Evolutionary conservation across 2,888 invertebrate genomes (phyloP).

Genomic region (Cepaea hortensis): DNA sequence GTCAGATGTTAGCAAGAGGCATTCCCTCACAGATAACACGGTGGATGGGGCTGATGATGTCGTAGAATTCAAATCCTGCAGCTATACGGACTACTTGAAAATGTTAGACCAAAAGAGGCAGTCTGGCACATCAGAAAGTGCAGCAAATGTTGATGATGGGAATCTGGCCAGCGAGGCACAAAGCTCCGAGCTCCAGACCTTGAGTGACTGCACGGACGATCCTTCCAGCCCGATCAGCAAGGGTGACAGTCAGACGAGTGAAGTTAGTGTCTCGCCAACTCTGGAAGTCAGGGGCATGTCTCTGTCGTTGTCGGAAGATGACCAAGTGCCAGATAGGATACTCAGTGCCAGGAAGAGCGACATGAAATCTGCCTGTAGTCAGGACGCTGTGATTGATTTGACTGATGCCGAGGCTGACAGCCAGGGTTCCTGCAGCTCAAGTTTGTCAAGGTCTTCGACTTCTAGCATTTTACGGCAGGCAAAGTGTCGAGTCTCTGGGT

Average conservation of each 20-base stretch:
- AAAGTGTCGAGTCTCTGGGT: slow-evolving; percentile 46
- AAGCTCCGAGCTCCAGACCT: neutral
- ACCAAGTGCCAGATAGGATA: neutral
- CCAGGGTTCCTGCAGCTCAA: slow-evolving; percentile 8
- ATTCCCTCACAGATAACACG: neutral
- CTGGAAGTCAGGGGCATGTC: neutral
- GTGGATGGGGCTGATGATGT: slow-evolving; percentile 13
- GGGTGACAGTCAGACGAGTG: neutral
- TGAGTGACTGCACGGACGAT: neutral
- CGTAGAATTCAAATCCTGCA: slow-evolving; percentile 19
- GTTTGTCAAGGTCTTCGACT: neutral
- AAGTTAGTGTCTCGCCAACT: neutral
- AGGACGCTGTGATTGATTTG: slow-evolving; percentile 45
- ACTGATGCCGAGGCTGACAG: slow-evolving; percentile 36
- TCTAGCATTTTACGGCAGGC: neutral
- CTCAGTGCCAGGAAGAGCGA: slow-evolving; percentile 31
- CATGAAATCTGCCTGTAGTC: slow-evolving; percentile 21
- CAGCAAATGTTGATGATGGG: neutral
- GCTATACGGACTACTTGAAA: slow-evolving; percentile 32
- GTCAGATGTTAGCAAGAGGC: no score
- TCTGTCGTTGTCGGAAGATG: neutral
- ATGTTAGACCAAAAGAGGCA: neutral
- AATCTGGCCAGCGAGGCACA: neutral
- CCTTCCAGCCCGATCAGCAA: neutral
- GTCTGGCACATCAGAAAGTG: neutral